Evolutionary conservation across 1,140 invertebrate species (phyloP), one percentile per base, ranked within the genome.

Genomic region (Pogonomyrmex californicus): DNA sequence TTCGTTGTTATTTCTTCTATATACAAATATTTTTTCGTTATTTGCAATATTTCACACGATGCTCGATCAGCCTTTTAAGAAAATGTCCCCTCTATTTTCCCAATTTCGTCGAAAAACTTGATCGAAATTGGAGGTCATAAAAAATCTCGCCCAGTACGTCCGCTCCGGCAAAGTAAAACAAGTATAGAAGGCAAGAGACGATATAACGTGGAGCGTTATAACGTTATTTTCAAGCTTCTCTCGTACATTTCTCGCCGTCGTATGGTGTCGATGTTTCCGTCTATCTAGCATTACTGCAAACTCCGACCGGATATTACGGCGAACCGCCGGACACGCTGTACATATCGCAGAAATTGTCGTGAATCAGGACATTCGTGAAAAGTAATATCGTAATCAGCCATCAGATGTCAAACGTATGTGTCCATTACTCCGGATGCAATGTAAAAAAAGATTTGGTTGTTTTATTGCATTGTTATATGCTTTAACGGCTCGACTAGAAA

Each of bases 301-400:
- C 33, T 36, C 14, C 38, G 47, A 54, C 71, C 86, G 86, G 87
- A 89, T 89, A 89, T 89, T 89, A 89, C 66, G 36, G 70, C 86
- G 62, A 89, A 70, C 85, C 66, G 76, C 41, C 58, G 14, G 65
- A 63, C 70, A 68, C 71, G 41, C 63, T 41, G 47, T 30, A 63
- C 33, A 56, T 88, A 88, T 88, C 86, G 63, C 41, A 88, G 56
- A 88, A 88, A 88, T 88, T 85, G 65, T 75, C 71, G 36, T 33
- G 87, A 58, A 88, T 77, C 71, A 79, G 38, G 41, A 62, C 51
- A 68, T 71, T 51, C 78, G 86, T 49, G 79, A 60, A 77, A 88
- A 85, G 71, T 88, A 88, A 77, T 88, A 88, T 82, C 65, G 70
- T 85, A 85, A 85, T 76, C 79, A 82, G 33, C 62, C 41, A 71